Conservation (phyloP, 1,140 invertebrate genomes). For the Phymastichus coffea region DNA sequence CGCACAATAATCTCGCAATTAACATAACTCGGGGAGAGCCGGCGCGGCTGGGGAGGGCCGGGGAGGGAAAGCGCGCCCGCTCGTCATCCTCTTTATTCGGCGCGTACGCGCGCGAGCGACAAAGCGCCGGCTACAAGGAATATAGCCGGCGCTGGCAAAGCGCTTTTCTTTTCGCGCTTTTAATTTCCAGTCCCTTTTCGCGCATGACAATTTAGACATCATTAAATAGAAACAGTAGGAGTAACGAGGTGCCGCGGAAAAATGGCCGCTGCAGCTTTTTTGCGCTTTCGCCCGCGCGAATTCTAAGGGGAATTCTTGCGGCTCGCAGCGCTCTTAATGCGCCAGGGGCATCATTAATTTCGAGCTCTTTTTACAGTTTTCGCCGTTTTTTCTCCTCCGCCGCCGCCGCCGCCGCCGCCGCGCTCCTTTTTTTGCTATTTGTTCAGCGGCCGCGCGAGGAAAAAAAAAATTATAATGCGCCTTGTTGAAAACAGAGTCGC, state of each 20-base stretch:
- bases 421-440: too few species aligned
- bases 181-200: constrained; percentile 23
- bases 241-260: constrained; percentile 32
- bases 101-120: too few species aligned
- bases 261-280: constrained; percentile 34
- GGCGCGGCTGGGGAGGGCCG: too few species aligned
- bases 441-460: not conserved
- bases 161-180: constrained; percentile 15
- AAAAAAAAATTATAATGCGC: constrained; percentile 3
- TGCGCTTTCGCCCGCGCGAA: constrained; percentile 29
- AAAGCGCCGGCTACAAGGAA: constrained; percentile 20
- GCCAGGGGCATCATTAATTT: constrained; percentile 38
- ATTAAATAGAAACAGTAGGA: constrained; percentile 44
- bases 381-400: too few species aligned
- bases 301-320: constrained; percentile 38
- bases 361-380: constrained; percentile 24
- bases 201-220: constrained; percentile 43
- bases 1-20: too few species aligned
- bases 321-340: constrained; percentile 31
- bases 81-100: too few species aligned
- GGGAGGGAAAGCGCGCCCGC: too few species aligned
- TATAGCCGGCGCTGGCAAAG: not conserved
- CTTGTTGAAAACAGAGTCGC: not conserved
- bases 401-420: too few species aligned
- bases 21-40: too few species aligned